Evolutionary conservation across 2,113 vertebrate genomes (phyloP).

Genomic region (Corythaeola cristata): DNA sequence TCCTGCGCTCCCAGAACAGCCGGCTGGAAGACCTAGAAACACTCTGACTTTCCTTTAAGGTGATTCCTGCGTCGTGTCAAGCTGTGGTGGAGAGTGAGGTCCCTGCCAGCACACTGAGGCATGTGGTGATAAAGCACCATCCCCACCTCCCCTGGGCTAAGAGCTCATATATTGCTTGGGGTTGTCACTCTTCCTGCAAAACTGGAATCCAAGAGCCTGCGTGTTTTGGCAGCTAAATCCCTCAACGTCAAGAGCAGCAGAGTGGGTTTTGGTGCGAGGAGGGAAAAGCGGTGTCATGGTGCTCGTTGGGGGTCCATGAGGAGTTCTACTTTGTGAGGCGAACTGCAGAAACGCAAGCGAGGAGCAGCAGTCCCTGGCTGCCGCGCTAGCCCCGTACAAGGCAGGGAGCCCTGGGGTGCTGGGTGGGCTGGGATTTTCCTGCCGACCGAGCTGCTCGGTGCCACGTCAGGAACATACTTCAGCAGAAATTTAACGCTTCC

Average conservation of each 20-base stretch:
- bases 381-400: background rate
- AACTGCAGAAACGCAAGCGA: rapidly evolving
- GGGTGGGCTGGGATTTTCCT: rapidly evolving
- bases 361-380: background rate
- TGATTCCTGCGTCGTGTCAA: background rate
- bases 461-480: rapidly evolving
- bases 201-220: background rate
- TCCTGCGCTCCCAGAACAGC: background rate
- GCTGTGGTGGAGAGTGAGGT: background rate
- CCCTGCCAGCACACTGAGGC: background rate
- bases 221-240: background rate
- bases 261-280: rapidly evolving
- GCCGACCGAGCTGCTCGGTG: background rate
- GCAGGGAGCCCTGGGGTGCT: background rate
- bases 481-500: background rate
- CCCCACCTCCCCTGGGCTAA: background rate
- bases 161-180: background rate
- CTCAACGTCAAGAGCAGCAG: too few relatives aligned
- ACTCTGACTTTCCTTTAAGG: background rate
- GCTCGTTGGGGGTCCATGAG: rapidly evolving
- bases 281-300: rapidly evolving
- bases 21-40: background rate
- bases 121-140: rapidly evolving
- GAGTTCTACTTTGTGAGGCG: background rate
- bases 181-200: background rate